Conservation (phyloP, 2,797 vertebrate genomes). For the Sarcophilus harrisii region DNA sequence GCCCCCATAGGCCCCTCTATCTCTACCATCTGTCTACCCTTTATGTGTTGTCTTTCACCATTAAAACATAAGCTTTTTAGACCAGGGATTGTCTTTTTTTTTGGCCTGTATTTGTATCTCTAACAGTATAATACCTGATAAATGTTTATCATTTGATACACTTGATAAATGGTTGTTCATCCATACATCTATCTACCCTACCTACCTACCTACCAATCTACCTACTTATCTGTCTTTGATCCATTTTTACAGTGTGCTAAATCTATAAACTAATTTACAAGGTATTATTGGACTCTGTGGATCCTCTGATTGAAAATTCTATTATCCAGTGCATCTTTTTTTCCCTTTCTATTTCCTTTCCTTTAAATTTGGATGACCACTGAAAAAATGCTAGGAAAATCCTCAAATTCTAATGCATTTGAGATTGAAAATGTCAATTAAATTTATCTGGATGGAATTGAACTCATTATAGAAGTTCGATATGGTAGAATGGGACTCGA, state of each 20-base stretch:
- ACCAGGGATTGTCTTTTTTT: not conserved
- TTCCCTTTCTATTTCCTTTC: not conserved
- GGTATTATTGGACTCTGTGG: not conserved
- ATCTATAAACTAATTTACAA: not conserved
- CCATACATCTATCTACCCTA: too few species aligned
- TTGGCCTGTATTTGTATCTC: not conserved
- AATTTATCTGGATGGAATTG: not conserved
- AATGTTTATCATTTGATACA: not conserved
- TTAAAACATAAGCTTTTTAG: not conserved
- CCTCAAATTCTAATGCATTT: not conserved
- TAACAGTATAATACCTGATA: not conserved
- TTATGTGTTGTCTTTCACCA: not conserved
- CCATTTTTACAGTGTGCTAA: not conserved
- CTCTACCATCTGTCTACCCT: not conserved
- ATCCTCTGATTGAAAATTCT: not conserved
- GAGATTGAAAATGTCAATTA: conserved; percentile 28
- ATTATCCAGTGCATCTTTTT: not conserved
- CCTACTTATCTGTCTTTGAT: too few species aligned
- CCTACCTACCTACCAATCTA: too few species aligned
- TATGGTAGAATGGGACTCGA: not conserved
- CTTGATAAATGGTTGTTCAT: not conserved
- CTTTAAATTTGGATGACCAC: not conserved
- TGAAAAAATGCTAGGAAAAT: not conserved
- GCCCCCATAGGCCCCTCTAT: not conserved
- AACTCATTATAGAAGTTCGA: not conserved